Percentiles rank a stretch among this genome's conserved stretches.
Conservation (phyloP, 2,113 vertebrate species). For the Salvator merianae region DNA sequence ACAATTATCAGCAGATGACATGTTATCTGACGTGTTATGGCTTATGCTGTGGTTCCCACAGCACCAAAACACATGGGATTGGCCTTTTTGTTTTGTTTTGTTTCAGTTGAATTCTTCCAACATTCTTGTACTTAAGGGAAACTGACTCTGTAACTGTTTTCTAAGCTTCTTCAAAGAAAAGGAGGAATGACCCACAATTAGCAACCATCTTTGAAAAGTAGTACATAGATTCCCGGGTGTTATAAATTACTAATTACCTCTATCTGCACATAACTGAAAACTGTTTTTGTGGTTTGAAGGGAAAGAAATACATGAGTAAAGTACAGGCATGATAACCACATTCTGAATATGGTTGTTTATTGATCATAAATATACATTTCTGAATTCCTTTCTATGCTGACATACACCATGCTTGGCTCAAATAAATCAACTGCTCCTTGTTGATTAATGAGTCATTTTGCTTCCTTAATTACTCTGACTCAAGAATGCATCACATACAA, state of each 20-base stretch:
- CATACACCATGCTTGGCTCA: constrained; percentile 62
- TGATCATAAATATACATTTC: constrained; percentile 56
- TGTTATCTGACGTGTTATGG: too few relatives aligned
- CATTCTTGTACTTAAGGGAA: neutral
- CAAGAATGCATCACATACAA: constrained; percentile 42
- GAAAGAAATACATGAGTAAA: constrained; percentile 47
- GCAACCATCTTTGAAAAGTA: constrained; percentile 26
- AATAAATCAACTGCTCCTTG: constrained; percentile 59
- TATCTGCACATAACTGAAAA: neutral
- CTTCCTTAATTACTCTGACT: constrained; percentile 56
- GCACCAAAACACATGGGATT: too few relatives aligned
- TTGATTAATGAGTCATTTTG: constrained; percentile 62
- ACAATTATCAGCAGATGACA: too few relatives aligned
- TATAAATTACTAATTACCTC: constrained; percentile 1
- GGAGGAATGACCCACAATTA: constrained; percentile 14
- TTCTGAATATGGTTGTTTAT: constrained; percentile 56
- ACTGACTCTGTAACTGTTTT: constrained; percentile 18
- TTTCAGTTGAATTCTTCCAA: too few relatives aligned
- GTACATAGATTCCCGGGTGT: neutral
- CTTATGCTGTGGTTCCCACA: too few relatives aligned
- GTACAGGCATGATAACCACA: constrained; percentile 55
- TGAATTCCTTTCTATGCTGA: constrained; percentile 55
- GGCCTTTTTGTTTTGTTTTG: too few relatives aligned
- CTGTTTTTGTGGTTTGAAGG: constrained; percentile 8
- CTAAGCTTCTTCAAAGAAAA: constrained; percentile 13